These are phyloP conservation scores for Montipora foliosa DNA, from an alignment of 64 coral and sea anemone genomes.

Conservation along the genomic window DNA sequence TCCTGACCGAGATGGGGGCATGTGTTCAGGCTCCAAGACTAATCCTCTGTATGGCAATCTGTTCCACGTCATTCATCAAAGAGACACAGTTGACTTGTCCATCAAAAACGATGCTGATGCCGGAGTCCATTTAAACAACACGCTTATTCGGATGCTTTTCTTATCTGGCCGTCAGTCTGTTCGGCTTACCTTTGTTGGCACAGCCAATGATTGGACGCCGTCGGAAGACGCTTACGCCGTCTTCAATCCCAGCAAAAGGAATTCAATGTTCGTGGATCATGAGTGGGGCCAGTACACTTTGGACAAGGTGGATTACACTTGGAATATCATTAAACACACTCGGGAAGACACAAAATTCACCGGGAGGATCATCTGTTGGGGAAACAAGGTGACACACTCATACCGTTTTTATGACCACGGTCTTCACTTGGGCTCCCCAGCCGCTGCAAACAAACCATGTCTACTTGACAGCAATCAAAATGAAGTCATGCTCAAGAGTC, in stretches of 20 bases:
- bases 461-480: conserved; percentile 89
- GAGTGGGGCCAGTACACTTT: conserved; percentile 24
- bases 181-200: too few species aligned
- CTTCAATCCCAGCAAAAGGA: too few species aligned
- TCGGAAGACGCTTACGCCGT: too few species aligned
- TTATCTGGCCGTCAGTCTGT: too few species aligned
- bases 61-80: conserved; percentile 89
- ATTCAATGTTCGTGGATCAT: too few species aligned
- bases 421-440: conserved; percentile 82
- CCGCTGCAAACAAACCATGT: conserved; percentile 79
- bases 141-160: too few species aligned
- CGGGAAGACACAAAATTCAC: conserved; percentile 69
- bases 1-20: conserved; percentile 60
- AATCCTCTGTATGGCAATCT: conserved; percentile 81
- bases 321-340: conserved; percentile 91
- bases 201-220: too few species aligned
- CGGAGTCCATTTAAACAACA: too few species aligned
- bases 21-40: conserved; percentile 72
- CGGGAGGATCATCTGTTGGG: conserved; percentile 94
- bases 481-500: conserved; percentile 94
- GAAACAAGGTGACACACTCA: conserved; percentile 80
- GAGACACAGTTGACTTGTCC: conserved; percentile 86
- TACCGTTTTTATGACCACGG: conserved; percentile 30
- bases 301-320: conserved; percentile 88
- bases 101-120: too few species aligned